phyloP scores from a whole-genome alignment of 1,140 invertebrate species.

The Meloidogyne hapla region DNA sequence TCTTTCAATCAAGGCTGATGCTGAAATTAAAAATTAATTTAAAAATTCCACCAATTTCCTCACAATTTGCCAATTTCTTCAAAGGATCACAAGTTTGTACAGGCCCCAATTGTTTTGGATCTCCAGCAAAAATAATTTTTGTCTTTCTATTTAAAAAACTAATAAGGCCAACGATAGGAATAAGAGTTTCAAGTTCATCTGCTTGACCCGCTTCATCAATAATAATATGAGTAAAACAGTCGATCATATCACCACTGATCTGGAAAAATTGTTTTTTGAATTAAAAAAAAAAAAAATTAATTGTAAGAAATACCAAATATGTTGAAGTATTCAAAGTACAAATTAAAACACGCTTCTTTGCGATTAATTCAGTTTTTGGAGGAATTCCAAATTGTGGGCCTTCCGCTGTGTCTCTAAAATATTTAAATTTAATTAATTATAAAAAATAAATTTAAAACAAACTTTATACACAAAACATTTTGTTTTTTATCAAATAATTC shows the following conservation, averaged over 20 bases:
- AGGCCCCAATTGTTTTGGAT: constrained; percentile 85
- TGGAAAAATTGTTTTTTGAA: constrained; percentile 8
- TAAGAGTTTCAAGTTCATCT: constrained; percentile 32
- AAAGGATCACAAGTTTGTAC: constrained; percentile 72
- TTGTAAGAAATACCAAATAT: constrained; percentile 15
- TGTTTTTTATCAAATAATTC: not conserved
- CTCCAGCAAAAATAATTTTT: constrained; percentile 78
- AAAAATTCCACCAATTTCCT: not conserved
- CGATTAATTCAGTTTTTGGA: constrained; percentile 19
- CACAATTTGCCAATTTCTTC: constrained; percentile 59
- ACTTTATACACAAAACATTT: not conserved
- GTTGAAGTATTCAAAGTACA: constrained; percentile 37
- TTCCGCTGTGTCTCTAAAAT: not conserved
- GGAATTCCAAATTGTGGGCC: constrained; percentile 23
- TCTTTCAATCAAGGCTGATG: constrained; percentile 3
- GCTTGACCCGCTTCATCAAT: constrained; percentile 45
- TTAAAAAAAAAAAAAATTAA: not conserved
- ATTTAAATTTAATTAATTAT: not conserved
- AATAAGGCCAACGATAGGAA: constrained; percentile 31
- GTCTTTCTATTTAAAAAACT: constrained; percentile 19
- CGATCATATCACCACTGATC: not conserved
- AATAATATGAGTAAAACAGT: constrained; percentile 39
- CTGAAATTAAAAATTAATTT: not conserved
- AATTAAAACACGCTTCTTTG: constrained; percentile 30
- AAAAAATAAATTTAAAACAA: too few relatives aligned